Conservation (phyloP, 2,113 vertebrate species). For the Pipa parva region DNA sequence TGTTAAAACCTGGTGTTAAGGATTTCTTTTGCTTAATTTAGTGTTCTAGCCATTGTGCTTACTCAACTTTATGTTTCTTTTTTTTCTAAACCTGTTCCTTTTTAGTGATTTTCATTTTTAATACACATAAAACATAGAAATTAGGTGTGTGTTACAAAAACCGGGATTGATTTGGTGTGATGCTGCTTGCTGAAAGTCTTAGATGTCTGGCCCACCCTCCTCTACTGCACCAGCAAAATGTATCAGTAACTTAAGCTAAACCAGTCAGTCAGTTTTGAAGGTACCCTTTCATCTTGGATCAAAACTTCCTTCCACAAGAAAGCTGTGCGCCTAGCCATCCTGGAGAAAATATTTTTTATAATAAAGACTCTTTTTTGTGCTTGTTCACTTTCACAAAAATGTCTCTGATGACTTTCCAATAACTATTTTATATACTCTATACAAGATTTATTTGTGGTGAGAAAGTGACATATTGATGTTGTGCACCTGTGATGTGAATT, state of each 20-base stretch:
- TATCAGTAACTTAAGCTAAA: conserved; percentile 3
- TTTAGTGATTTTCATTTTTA: conserved; percentile 2
- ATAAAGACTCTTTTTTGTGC: conserved; percentile 5
- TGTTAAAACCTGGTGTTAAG: too few species aligned
- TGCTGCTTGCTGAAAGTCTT: conserved; percentile 9
- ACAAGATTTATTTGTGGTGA: conserved; percentile 8
- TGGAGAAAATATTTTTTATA: neutral
- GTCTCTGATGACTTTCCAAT: conserved; percentile 9
- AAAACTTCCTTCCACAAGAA: conserved; percentile 2
- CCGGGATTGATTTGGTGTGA: conserved; percentile 30
- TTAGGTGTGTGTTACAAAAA: neutral
- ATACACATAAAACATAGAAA: conserved; percentile 12
- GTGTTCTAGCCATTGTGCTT: too few species aligned
- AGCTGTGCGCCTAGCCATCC: neutral
- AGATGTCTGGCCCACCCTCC: conserved; percentile 7
- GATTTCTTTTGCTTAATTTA: too few species aligned
- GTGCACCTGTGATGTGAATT: conserved; percentile 24
- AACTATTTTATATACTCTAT: neutral
- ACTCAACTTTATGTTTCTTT: too few species aligned
- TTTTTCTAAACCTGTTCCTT: neutral
- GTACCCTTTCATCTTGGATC: neutral
- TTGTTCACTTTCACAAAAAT: neutral
- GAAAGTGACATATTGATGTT: neutral
- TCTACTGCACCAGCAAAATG: conserved; percentile 1
- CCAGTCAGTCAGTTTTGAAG: neutral